Base-by-base conservation (phyloP, 2,888 invertebrate species). In the Pammene fasciana region DNA sequence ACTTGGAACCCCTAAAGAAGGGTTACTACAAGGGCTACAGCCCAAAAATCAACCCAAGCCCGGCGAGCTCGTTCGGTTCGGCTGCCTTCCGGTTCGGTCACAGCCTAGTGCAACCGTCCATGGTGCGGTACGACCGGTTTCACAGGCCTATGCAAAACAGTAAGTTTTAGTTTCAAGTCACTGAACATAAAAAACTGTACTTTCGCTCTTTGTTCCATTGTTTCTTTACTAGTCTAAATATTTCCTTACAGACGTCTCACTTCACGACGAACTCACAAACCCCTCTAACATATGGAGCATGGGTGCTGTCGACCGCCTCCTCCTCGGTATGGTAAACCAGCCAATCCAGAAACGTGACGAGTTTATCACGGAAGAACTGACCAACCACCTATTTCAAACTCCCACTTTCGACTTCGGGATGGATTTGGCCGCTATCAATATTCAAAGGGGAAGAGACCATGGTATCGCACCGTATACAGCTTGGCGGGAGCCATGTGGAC, bases 11-110 rank as follows among this genome's bases (percentile, higher is more conserved):
- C 0, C 83, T 93, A 64, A 90, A 88, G 62, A 94, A 94, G 56
- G 97, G 97, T 0, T 97, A 94, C 84, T 97, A 94, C 82, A 90
- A 93, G 4, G 94, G 94, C 7, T 97, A 97, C 82, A 95, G 95
- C 79, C 86, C 93, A 0, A 94, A 94, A 72, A 89, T 95, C 2
- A 96, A 97, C 88, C 95, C 97, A 0, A 94, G 95, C 3, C 94
- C 97, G 0, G 96, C 96, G 0, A 97, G 97, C 84, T 93, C 95
- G 0, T 97, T 97, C 86, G 94, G 96, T 0, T 94, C 97, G 0
- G 97, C 97, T 0, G 97, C 97, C 3, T 97, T 96, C 85, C 93
- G 97, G 26, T 97, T 97, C 83, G 97, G 97, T 0, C 97, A 97
- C 83, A 97, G 97, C 54, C 88, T 98, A 73, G 97, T 98, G 4